phyloP scores from a whole-genome alignment of 37 sponge, comb jelly and placozoan genomes.

The Ephydatia muelleri region DNA sequence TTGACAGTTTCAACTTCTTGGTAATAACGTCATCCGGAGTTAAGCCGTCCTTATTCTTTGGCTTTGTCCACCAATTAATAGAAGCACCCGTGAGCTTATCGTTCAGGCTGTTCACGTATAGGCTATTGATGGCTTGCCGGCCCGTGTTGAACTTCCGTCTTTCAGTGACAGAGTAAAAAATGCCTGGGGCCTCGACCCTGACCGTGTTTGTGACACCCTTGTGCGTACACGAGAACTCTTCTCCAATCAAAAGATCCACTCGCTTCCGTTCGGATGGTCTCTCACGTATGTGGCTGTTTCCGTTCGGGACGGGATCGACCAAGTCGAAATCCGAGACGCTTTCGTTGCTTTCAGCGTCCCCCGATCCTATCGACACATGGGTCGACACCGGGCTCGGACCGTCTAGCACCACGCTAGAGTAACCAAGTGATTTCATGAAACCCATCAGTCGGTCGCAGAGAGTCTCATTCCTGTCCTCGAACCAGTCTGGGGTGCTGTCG shows the following conservation, averaged over 20 bases:
- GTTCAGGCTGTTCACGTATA: neutral
- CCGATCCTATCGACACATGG: too few relatives aligned
- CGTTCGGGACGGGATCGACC: too few relatives aligned
- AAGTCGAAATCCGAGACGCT: too few relatives aligned
- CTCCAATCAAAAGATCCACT: neutral
- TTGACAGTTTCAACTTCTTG: too few relatives aligned
- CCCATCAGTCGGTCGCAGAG: neutral
- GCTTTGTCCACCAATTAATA: neutral
- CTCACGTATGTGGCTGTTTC: too few relatives aligned
- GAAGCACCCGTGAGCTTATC: neutral
- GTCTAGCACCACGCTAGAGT: neutral
- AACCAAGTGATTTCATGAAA: neutral
- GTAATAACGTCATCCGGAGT: neutral
- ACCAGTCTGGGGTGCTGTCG: neutral
- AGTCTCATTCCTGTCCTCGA: neutral
- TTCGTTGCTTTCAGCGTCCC: too few relatives aligned
- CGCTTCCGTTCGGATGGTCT: neutral
- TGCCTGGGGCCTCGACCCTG: neutral
- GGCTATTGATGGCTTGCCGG: neutral
- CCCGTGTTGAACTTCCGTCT: neutral
- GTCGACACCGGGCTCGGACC: too few relatives aligned
- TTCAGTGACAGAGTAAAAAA: neutral
- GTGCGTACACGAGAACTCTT: neutral
- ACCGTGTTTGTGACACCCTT: neutral
- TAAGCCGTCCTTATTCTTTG: neutral